phyloP scores from a whole-genome alignment of 2,888 invertebrate species.

The Trachelus troglodyta region DNA sequence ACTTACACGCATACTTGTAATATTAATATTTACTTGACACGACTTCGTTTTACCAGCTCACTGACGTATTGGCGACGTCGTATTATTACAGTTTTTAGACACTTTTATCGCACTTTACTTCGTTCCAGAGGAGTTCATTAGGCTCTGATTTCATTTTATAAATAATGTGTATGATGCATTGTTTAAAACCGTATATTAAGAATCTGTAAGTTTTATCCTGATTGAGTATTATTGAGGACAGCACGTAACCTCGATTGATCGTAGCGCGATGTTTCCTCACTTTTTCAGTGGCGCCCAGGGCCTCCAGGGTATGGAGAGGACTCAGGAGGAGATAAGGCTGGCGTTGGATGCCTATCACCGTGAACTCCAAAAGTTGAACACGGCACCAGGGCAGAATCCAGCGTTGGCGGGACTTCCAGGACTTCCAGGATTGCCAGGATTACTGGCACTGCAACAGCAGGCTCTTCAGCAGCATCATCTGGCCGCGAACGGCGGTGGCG shows the following conservation, averaged over 20 bases:
- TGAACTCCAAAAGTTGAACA: constrained; percentile 90
- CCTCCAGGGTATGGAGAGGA: constrained; percentile 64
- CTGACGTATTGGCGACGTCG: too few species aligned
- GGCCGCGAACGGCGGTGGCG: constrained; percentile 67
- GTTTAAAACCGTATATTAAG: not conserved
- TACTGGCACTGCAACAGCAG: constrained; percentile 84
- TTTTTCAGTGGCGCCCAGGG: constrained; percentile 79
- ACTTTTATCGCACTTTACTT: too few species aligned
- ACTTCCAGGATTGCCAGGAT: constrained; percentile 73
- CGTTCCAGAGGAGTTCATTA: too few species aligned
- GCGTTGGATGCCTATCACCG: constrained; percentile 93
- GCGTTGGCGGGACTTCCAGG: constrained; percentile 70
- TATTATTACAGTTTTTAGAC: too few species aligned
- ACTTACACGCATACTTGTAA: not conserved
- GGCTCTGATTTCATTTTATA: too few species aligned
- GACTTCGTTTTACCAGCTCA: too few species aligned
- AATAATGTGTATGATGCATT: too few species aligned
- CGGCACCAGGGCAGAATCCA: constrained; percentile 64
- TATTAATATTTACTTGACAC: constrained; percentile 1
- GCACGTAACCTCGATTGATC: constrained; percentile 65
- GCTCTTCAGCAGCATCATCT: constrained; percentile 68
- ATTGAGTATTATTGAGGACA: constrained; percentile 64
- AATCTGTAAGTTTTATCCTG: constrained; percentile 4
- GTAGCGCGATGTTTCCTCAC: constrained; percentile 81
- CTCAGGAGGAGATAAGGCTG: constrained; percentile 90